Evolutionary conservation across 2,797 vertebrate species (phyloP).

Genomic region (Myotis findleyi): DNA sequence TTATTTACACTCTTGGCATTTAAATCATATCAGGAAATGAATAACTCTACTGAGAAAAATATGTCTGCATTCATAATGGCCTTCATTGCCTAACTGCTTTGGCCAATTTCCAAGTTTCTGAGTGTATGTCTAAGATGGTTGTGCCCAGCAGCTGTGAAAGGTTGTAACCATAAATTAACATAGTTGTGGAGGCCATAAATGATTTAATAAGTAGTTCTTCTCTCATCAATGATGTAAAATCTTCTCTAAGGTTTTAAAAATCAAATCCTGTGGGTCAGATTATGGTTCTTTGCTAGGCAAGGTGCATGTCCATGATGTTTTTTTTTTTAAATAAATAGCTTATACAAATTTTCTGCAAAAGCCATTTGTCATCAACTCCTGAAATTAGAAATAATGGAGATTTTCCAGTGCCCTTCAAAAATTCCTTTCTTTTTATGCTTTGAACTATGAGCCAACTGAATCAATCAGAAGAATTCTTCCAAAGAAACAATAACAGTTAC

Average conservation of each 20-base stretch:
- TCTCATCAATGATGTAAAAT: slow-evolving; percentile 37
- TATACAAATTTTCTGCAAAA: slow-evolving; percentile 48
- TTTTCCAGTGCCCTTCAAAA: background rate
- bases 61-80: background rate
- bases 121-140: background rate
- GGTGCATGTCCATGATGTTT: background rate
- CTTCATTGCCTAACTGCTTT: slow-evolving; percentile 23
- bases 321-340: slow-evolving; percentile 46
- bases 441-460: background rate
- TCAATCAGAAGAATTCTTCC: slow-evolving; percentile 25
- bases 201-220: slow-evolving; percentile 50
- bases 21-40: slow-evolving; percentile 56
- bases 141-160: slow-evolving; percentile 2
- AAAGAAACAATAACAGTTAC: slow-evolving; percentile 12
- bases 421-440: slow-evolving; percentile 11
- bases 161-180: slow-evolving; percentile 50
- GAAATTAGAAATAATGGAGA: slow-evolving; percentile 43
- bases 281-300: background rate
- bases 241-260: slow-evolving; percentile 53
- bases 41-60: slow-evolving; percentile 49
- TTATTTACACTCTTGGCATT: slow-evolving; percentile 65
- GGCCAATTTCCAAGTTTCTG: slow-evolving; percentile 13
- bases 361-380: background rate
- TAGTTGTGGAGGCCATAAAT: slow-evolving; percentile 43
- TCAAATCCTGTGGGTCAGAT: background rate